Base-by-base conservation (phyloP, 1,140 invertebrate species). In the Cryptotermes secundus region DNA sequence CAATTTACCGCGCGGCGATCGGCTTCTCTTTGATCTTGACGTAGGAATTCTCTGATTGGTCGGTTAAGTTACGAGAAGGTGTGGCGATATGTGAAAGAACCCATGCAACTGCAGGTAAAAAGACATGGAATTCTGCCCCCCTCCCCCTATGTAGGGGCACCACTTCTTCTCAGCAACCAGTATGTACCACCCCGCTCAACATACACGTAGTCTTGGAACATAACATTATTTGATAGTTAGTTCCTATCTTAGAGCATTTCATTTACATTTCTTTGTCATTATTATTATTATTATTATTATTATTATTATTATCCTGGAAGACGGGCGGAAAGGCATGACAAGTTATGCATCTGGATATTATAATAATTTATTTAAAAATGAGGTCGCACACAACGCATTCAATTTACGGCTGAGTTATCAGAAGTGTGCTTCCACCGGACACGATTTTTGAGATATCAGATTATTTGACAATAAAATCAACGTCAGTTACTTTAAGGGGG, bases 21-120 rank as follows among this genome's bases (percentile, higher is more conserved):
- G 80, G 80, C 80, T 16, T 81, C 80, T 19, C 80, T 81, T 81
- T 81, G 34, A 81, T 81, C 80, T 81, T 19, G 35, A 22, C n/a
- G 42, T 34, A 36, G 34, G 59, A 34, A n/a, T 45, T 1, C 26
- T 26, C 35, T 81, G n/a, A 81, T 81, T 81, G 80, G 80, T 24
- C 34, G 80, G 26, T 26, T n/a, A 34, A 45, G n/a, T 49, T 22
- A 45, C 42, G 35, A 81, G 80, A 34, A 45, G 80, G 80, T 31
- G 80, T 34, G 34, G 80, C 59, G 2, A 7, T 31, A 7, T 26
- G 19, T 19, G 16, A 31, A 35, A 31, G 80, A 81, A 81, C 24
- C 80, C 35, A 10, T 31, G 45, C 16, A 49, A 49, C 45, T 19
- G n/a, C 80, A 81, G 80, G 80, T 81, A 81, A 81, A 81, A 35